Evolutionary conservation across 2,888 invertebrate genomes (phyloP).

Genomic region (Mantis religiosa): DNA sequence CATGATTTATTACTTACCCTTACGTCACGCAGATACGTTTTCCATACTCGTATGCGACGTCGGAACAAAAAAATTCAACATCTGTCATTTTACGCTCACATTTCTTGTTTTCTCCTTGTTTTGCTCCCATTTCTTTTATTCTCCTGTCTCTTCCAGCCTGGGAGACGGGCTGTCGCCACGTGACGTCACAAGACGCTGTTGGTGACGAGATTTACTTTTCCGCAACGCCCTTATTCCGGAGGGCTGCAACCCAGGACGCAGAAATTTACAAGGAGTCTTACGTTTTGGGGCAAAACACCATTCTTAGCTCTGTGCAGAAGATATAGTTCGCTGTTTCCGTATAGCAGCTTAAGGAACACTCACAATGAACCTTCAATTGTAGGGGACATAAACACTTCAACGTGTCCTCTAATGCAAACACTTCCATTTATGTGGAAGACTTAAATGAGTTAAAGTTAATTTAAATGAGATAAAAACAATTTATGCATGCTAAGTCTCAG

Average conservation of each 20-base stretch:
- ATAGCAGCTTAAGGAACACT: too few species aligned
- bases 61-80: background rate
- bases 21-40: background rate
- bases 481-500: too few species aligned
- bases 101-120: background rate
- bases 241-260: background rate
- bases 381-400: too few species aligned
- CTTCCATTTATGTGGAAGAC: too few species aligned
- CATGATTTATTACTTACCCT: background rate
- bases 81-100: background rate
- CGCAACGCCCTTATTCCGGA: background rate
- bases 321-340: too few species aligned
- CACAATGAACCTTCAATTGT: too few species aligned
- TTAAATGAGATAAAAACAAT: too few species aligned
- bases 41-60: background rate
- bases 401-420: too few species aligned
- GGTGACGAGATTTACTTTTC: background rate
- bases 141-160: background rate
- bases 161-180: background rate
- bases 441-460: too few species aligned
- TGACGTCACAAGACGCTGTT: background rate
- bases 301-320: too few species aligned
- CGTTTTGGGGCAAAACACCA: background rate
- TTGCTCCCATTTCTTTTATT: background rate
- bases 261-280: background rate